Evolutionary conservation across 2,113 vertebrate species (phyloP), one percentile per base, ranked within the genome.

Genomic region (Manacus vitellinus): DNA sequence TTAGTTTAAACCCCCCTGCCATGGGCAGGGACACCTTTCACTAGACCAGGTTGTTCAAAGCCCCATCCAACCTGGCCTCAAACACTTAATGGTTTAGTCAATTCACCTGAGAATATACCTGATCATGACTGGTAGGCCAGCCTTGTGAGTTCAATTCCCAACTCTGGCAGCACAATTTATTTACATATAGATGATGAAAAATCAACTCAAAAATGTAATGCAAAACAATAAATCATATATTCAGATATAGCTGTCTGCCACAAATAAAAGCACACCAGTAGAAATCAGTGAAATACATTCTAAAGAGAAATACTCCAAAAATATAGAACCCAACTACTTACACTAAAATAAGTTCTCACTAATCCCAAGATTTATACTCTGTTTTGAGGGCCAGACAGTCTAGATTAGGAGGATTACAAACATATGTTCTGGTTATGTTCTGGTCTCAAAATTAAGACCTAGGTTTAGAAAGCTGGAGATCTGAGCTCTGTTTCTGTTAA

Each of bases 161-260:
- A 49, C 25, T 77, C 55, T 49, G 54, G 47, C 61, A 87, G 73
- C 2, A 12, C 35, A 65, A 75, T 87, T 88, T 74, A 91, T 91
- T 95, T 89, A 94, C 47, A 81, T 49, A 72, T 4, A 89, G 54
- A 82, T 68, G 47, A 91, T 41, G 49, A 95, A 95, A 95, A 94
- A 71, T 89, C 80, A 95, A 49, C 70, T 91, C 20, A 23, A 85
- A 89, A 87, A 52, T 62, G 21, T 72, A 91, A 93, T 35, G 49
- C 10, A 61, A 78, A 89, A 37, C 22, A 56, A 72, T 73, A 94
- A 87, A 65, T 93, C 52, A 56, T 43, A 35, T 61, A 72, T 27
- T 65, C 61, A 91, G 52, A 55, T 58, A 78, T 4, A 94, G 31
- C 35, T 72, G 39, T 71, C 73, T 91, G 35, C 33, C 21, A 55